phyloP scores from a whole-genome alignment of 1,140 invertebrate species.

The Lasioglossum baleicum region DNA sequence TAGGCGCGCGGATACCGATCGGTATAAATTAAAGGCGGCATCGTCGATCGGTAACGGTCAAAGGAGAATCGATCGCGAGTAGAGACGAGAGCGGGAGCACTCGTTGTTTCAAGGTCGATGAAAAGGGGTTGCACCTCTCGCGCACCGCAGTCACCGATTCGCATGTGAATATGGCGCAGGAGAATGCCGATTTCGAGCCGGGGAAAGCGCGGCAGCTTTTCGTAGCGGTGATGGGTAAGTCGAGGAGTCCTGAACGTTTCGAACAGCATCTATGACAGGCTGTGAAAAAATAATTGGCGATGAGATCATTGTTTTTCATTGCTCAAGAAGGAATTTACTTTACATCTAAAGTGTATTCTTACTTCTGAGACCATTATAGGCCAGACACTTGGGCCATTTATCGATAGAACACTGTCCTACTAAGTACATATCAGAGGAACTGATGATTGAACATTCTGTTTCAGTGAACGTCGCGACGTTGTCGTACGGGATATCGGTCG shows the following conservation, averaged over 20 bases:
- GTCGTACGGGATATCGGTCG: constrained; percentile 78
- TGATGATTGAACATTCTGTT: constrained; percentile 26
- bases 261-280: too few species aligned
- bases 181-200: constrained; percentile 38
- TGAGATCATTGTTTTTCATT: too few species aligned
- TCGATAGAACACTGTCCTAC: too few species aligned
- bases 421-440: background rate
- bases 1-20: constrained; percentile 15
- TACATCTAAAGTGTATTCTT: too few species aligned
- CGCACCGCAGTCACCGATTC: background rate
- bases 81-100: too few species aligned
- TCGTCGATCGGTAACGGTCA: background rate
- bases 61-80: background rate
- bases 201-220: constrained; percentile 68
- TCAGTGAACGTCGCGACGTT: constrained; percentile 80
- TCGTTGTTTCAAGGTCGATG: background rate
- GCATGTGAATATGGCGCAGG: constrained; percentile 36
- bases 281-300: too few species aligned
- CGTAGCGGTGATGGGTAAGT: constrained; percentile 64
- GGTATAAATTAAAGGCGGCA: constrained; percentile 46
- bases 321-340: too few species aligned
- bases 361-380: too few species aligned
- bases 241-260: background rate
- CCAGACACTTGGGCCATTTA: too few species aligned
- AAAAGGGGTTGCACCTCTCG: background rate